Percentiles rank a stretch among this genome's conserved stretches.
Conservation (phyloP, 2,888 invertebrate species). For the Dioctria rufipes region DNA sequence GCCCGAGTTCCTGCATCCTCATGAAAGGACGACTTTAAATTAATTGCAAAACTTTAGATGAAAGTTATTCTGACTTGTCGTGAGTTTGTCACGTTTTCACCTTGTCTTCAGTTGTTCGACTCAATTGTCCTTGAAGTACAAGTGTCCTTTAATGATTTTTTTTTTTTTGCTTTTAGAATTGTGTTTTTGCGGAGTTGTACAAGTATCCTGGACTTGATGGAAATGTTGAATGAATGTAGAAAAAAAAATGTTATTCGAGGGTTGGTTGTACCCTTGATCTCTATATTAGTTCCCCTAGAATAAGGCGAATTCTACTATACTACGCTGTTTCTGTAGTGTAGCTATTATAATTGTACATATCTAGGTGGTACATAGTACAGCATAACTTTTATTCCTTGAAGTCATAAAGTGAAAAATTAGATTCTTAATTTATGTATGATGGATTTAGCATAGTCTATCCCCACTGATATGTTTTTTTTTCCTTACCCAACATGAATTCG, state of each 20-base stretch:
- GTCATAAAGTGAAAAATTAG: too few relatives aligned
- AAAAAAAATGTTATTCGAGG: too few relatives aligned
- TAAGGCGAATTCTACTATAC: too few relatives aligned
- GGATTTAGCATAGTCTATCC: too few relatives aligned
- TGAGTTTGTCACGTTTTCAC: slow-evolving; percentile 41
- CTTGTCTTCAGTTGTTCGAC: slow-evolving; percentile 26
- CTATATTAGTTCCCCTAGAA: neutral
- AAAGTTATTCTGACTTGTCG: neutral
- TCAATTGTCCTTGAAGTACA: slow-evolving; percentile 44
- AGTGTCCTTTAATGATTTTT: slow-evolving; percentile 1
- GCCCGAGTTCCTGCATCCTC: too few relatives aligned
- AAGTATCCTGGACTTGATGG: neutral
- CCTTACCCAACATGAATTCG: too few relatives aligned
- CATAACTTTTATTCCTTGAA: too few relatives aligned
- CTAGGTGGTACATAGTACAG: too few relatives aligned
- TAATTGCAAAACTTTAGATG: slow-evolving; percentile 25
- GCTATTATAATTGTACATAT: too few relatives aligned
- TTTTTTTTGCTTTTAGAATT: slow-evolving; percentile 7
- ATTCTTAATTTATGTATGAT: too few relatives aligned
- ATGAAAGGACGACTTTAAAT: slow-evolving; percentile 5
- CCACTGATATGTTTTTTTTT: too few relatives aligned
- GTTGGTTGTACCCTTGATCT: neutral
- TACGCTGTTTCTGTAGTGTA: too few relatives aligned
- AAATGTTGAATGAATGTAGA: neutral
- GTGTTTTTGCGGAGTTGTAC: neutral